Base-by-base conservation (phyloP, 2,113 vertebrate genomes). In the Falco punctatus region DNA sequence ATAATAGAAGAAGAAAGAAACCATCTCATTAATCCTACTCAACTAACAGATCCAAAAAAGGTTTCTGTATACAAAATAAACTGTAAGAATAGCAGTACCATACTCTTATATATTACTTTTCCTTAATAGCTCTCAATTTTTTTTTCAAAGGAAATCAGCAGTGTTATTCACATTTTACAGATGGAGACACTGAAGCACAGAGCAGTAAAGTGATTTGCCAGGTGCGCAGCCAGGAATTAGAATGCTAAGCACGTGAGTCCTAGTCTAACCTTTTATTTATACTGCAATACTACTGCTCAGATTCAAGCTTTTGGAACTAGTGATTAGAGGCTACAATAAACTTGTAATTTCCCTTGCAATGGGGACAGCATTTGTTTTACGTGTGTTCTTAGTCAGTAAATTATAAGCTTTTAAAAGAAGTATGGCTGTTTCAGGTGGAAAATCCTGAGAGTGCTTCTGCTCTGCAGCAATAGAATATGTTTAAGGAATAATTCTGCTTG, bases 241-340 rank as follows among this genome's bases (percentile, higher is more conserved):
- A 86, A 96, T 88, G 75, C 54, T 88, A 70, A 87, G 57, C 88
- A 62, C 6, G 38, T 70, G 74, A 87, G 59, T 81, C 48, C 54
- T 86, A 72, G 66, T 51, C 82, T 92, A 80, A 75, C 38, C 66
- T 94, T 93, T 75, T 92, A 69, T 88, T 90, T 92, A 80, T 94
- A 80, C 58, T 80, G 58, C 83, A 69, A 30, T 80, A 42, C 24
- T 65, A 48, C 35, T 75, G 40, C 71, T 95, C 35, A 61, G n/a
- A 72, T 90, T 86, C 54, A 83, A 69, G 75, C 32, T 61, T 97
- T 91, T 91, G 75, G 54, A 94, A 49, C 44, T 65, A 70, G 48
- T 70, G 54, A 73, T 86, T 81, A 81, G 77, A 88, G 35, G 54
- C 67, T 81, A 73, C 54, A 73, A 61, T 83, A 73, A 95, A 77